Percentiles rank a stretch among this genome's conserved stretches.
phyloP scores from a whole-genome alignment of 2,888 invertebrate species.

The Spodoptera picta region DNA sequence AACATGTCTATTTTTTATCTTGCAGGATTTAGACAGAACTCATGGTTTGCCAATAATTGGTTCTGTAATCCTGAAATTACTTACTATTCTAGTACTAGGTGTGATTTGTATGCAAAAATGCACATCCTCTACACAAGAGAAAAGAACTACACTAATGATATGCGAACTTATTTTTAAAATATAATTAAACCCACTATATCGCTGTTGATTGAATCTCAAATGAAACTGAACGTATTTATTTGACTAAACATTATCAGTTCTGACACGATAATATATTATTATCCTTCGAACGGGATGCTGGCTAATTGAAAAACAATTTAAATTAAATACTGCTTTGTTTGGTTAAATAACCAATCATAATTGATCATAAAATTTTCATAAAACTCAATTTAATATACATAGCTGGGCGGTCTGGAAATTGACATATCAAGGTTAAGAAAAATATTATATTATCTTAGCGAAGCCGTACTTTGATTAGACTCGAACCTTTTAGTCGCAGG shows the following conservation, averaged over 20 bases:
- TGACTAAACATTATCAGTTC: conserved; percentile 37
- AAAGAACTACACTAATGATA: too few species aligned
- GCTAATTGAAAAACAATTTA: conserved; percentile 61
- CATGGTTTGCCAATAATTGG: too few species aligned
- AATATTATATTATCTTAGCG: conserved; percentile 50
- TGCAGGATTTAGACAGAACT: too few species aligned
- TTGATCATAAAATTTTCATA: conserved; percentile 65
- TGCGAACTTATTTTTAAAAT: too few species aligned
- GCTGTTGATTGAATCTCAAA: conserved; percentile 37
- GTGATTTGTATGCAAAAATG: too few species aligned
- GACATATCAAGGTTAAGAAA: conserved; percentile 55
- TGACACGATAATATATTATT: conserved; percentile 53
- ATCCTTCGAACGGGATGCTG: conserved; percentile 50
- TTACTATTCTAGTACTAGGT: too few species aligned
- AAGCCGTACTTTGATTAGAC: too few species aligned
- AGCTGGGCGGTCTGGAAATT: conserved; percentile 44
- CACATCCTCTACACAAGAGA: too few species aligned
- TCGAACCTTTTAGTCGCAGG: too few species aligned
- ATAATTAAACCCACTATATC: too few species aligned
- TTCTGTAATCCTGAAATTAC: too few species aligned
- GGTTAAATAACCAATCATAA: conserved; percentile 63
- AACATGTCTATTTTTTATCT: too few species aligned
- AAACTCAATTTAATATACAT: conserved; percentile 50
- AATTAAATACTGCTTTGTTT: conserved; percentile 56
- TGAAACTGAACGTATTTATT: conserved; percentile 48